phyloP scores from a whole-genome alignment of 2,797 vertebrate genomes.

The Anguilla marmorata region DNA sequence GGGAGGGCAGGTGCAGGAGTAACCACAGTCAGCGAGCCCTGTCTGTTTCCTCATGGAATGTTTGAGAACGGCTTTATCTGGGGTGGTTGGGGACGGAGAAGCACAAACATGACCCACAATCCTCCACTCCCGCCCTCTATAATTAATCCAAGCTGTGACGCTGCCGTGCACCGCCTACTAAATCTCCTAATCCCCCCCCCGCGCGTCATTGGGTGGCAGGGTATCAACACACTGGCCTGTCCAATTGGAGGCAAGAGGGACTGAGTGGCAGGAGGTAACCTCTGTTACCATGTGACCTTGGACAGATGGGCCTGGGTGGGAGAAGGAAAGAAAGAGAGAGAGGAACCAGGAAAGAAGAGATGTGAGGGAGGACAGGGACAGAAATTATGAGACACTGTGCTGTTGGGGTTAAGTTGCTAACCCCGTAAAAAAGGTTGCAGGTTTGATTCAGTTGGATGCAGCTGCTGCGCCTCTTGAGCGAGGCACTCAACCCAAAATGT shows the following conservation, averaged over 20 bases:
- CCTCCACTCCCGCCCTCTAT: constrained; percentile 54
- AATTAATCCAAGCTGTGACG: constrained; percentile 60
- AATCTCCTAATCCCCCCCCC: constrained; percentile 45
- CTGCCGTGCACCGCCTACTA: constrained; percentile 20
- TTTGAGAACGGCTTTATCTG: constrained; percentile 55
- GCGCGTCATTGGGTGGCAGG: constrained; percentile 49
- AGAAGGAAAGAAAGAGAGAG: constrained; percentile 20
- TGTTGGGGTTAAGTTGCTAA: constrained; percentile 3
- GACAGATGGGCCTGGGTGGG: constrained; percentile 59
- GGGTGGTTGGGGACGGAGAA: background rate
- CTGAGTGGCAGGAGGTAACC: constrained; percentile 46
- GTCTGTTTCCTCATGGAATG: constrained; percentile 46
- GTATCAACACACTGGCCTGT: constrained; percentile 8
- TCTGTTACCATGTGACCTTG: constrained; percentile 49
- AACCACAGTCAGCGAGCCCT: background rate
- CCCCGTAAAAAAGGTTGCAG: constrained; percentile 27
- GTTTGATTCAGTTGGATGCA: background rate
- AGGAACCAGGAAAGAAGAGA: background rate
- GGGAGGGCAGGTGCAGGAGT: constrained; percentile 22
- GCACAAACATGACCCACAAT: constrained; percentile 51
- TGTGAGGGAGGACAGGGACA: constrained; percentile 4
- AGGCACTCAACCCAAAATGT: background rate
- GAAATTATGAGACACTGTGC: background rate
- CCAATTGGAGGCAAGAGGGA: constrained; percentile 50
- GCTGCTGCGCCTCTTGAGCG: background rate